Base-by-base conservation (phyloP, 2,888 invertebrate species). In the Lasioglossum leucozonium region DNA sequence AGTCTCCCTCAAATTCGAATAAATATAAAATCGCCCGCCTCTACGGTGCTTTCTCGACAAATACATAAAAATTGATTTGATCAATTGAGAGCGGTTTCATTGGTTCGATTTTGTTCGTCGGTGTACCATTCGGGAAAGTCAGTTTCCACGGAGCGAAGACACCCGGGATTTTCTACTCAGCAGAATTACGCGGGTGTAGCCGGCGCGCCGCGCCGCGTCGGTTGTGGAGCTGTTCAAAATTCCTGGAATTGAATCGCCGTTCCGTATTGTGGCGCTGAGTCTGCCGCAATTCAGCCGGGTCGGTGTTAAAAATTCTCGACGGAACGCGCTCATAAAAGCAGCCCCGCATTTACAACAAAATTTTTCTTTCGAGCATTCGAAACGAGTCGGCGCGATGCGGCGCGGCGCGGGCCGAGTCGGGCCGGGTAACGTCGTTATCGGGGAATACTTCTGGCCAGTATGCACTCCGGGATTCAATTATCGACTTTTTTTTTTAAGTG, bases 401-500 rank as follows among this genome's bases (percentile, higher is more conserved):
- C 22, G n/a, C 51, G n/a, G n/a, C 22, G 18, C 65, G 62, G 5
- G 5, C 11, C 30, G 26, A 2, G 5, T 2, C 30, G 26, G 18
- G 40, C n/a, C 44, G 26, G 51, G 40, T 82, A 84, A 84, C 47
- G 73, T 30, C 22, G 47, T 84, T 77, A 82, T 47, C 73, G 69
- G 34, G 22, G 34, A 58, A 47, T 51, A 74, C 81, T 81, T 77
- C 77, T 78, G 75, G 72, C 74, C 78, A 30, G 73, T 65, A 76
- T 62, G 77, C 72, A 65, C 67, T 55, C 47, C 44, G 47, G 16
- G 51, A 79, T 85, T 79, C 76, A 72, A 85, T 85, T 85, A 84
- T 85, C 74, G 84, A 84, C 6, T 51, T 85, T 77, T 80, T 76
- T 62, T 79, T 79, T 74, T 58, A 78, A 37, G 65, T 62, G 79